A percentile compares a stretch with the other conserved stretches of the same genome.
These are phyloP conservation scores for Lagopus muta DNA, from an alignment of 2,113 vertebrate genomes.

Conservation along the genomic window DNA sequence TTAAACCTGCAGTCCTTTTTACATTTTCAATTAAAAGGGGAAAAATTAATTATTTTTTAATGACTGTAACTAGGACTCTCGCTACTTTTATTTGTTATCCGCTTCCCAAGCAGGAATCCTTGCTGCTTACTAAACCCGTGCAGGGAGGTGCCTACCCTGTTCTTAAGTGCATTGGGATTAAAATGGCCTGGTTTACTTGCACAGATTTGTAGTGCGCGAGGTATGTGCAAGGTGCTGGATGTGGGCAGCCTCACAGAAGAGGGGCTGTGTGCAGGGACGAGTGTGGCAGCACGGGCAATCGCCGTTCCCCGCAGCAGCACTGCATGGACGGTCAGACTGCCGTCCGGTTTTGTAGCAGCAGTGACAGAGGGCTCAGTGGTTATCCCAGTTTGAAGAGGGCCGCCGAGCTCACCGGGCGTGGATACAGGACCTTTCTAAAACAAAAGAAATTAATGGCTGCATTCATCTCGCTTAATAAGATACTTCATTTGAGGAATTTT, in stretches of 20 bases:
- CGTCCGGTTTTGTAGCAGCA: rapidly evolving
- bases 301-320: neutral
- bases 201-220: neutral
- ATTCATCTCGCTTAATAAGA: neutral
- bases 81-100: conserved; percentile 35
- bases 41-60: conserved; percentile 66
- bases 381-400: neutral
- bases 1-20: conserved; percentile 73
- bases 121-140: neutral
- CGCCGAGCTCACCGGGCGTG: neutral
- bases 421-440: neutral
- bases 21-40: conserved; percentile 74
- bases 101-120: conserved; percentile 12
- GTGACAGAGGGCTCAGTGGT: neutral
- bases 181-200: neutral
- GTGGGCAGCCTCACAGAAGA: neutral
- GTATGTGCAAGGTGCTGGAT: neutral
- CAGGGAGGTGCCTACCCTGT: neutral
- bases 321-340: rapidly evolving
- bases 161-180: neutral
- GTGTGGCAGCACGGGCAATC: neutral
- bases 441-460: neutral
- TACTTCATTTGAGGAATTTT: neutral
- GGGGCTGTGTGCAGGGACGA: rapidly evolving
- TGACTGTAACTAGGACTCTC: conserved; percentile 54